phyloP scores from a whole-genome alignment of 1,140 invertebrate species.

The Bombus sibiricus region DNA sequence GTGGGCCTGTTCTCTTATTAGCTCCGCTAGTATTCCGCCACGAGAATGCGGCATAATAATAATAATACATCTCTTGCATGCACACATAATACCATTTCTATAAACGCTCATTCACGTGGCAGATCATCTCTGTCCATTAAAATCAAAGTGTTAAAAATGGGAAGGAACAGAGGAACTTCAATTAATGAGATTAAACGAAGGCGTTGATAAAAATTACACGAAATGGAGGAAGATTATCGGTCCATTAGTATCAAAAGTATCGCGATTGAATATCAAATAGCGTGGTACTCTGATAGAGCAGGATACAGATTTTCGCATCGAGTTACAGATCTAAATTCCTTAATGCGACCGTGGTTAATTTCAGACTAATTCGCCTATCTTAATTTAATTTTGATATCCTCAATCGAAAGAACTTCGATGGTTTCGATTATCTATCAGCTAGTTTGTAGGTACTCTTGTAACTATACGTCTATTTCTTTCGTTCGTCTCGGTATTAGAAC shows the following conservation, averaged over 20 bases:
- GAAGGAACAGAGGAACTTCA: neutral
- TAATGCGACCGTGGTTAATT: neutral
- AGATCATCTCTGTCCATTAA: neutral
- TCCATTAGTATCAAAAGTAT: constrained; percentile 57
- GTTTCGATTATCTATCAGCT: too few species aligned
- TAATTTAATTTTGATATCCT: neutral
- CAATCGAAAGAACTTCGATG: neutral
- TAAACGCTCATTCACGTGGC: neutral
- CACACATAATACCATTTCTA: too few species aligned
- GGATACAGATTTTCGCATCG: neutral
- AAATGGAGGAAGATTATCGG: constrained; percentile 46
- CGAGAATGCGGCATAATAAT: constrained; percentile 51
- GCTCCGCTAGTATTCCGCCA: constrained; percentile 41
- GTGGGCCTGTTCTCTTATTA: constrained; percentile 61
- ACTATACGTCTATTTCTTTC: too few species aligned
- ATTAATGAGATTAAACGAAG: constrained; percentile 9
- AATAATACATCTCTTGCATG: neutral
- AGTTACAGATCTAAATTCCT: neutral
- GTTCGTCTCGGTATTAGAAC: too few species aligned
- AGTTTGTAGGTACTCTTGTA: too few species aligned
- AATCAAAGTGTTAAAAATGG: neutral
- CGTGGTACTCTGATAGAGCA: neutral
- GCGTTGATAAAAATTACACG: constrained; percentile 40
- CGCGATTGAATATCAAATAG: constrained; percentile 33
- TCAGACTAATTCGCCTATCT: neutral